Evolutionary conservation across 2,888 invertebrate species (phyloP).

Genomic region (Leptinotarsa juncta): DNA sequence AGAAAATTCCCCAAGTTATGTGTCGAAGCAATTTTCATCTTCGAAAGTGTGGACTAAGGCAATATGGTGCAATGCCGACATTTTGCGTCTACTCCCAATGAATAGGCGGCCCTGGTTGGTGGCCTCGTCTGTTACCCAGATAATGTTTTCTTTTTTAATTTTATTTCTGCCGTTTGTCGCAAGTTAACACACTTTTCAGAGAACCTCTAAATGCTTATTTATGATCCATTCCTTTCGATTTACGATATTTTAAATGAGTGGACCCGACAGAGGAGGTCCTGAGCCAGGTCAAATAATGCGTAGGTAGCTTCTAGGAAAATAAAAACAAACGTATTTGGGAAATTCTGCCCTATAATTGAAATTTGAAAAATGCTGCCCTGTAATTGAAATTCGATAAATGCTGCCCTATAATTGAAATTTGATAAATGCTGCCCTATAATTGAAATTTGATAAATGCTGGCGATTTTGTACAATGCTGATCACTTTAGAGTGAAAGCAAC

Average conservation of each 20-base stretch:
- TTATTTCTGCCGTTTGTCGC: constrained; percentile 25
- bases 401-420: background rate
- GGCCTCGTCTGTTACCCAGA: constrained; percentile 56
- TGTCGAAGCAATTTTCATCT: background rate
- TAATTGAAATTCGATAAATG: background rate
- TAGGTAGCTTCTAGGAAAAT: constrained; percentile 32
- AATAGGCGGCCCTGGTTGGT: constrained; percentile 54
- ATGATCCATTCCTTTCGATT: constrained; percentile 23
- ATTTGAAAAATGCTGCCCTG: too few species aligned
- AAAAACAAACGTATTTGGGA: constrained; percentile 30
- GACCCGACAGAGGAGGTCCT: constrained; percentile 34
- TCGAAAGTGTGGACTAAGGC: constrained; percentile 27
- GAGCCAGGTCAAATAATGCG: constrained; percentile 35
- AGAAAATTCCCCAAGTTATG: constrained; percentile 44
- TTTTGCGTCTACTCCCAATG: constrained; percentile 56
- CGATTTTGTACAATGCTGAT: too few species aligned
- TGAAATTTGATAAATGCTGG: background rate
- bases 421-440: background rate
- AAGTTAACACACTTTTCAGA: constrained; percentile 29
- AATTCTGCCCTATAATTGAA: background rate
- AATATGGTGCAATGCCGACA: constrained; percentile 55
- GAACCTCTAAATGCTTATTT: constrained; percentile 23
- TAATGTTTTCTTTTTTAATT: constrained; percentile 36
- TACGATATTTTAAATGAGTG: constrained; percentile 30
- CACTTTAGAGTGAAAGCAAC: too few species aligned